Conservation (phyloP, 2,888 invertebrate genomes). For the Elmis aenea region DNA sequence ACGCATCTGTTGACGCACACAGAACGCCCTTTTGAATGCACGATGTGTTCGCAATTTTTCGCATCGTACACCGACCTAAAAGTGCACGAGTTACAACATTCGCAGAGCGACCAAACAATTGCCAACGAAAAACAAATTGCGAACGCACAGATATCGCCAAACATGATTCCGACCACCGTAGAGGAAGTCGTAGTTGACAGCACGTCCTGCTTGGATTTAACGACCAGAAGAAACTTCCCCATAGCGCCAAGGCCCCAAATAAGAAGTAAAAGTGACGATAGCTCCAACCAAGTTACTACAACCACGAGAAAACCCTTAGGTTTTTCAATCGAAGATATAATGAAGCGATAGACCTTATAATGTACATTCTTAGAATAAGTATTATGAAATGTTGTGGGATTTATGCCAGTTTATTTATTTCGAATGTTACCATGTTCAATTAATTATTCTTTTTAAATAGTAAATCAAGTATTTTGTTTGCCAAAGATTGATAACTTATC, state of each 20-base stretch:
- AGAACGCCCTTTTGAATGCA: constrained; percentile 51
- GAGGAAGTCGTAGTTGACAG: constrained; percentile 15
- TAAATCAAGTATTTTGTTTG: constrained; percentile 3
- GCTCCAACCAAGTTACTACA: too few species aligned
- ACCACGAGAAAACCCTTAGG: constrained; percentile 56
- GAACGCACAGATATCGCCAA: constrained; percentile 1
- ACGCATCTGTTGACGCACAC: constrained; percentile 86
- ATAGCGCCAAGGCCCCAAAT: constrained; percentile 6
- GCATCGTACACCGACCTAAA: constrained; percentile 38
- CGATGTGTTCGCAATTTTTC: constrained; percentile 38
- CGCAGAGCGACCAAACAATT: constrained; percentile 17
- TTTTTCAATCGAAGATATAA: constrained; percentile 84
- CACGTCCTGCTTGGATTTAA: constrained; percentile 36
- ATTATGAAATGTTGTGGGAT: constrained; percentile 4
- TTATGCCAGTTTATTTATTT: constrained; percentile 9
- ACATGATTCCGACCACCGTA: constrained; percentile 14
- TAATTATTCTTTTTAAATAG: constrained; percentile 1
- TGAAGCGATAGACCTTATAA: constrained; percentile 64
- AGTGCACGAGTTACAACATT: constrained; percentile 37
- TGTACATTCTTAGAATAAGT: constrained; percentile 4
- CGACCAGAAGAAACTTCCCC: constrained; percentile 24
- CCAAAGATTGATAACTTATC: constrained; percentile 10
- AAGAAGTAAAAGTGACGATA: constrained; percentile 21
- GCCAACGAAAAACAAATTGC: constrained; percentile 13
- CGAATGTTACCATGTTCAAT: constrained; percentile 1